These are phyloP conservation scores for Apis cerana DNA, from an alignment of 1,140 invertebrate genomes.

Conservation along the genomic window DNA sequence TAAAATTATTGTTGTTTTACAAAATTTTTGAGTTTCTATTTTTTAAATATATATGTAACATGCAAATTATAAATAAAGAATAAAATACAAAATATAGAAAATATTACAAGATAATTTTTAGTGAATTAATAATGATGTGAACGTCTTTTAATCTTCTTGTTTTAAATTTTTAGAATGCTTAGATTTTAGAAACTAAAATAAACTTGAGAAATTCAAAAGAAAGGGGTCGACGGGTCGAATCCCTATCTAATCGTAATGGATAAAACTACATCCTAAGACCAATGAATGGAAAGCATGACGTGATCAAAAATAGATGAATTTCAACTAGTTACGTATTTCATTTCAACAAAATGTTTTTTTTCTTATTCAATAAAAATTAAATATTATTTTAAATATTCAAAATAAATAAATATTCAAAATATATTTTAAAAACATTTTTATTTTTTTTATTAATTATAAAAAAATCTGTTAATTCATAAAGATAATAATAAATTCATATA, in stretches of 20 bases:
- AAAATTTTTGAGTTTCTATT: too few relatives aligned
- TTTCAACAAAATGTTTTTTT: background rate
- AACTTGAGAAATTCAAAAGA: conserved; percentile 61
- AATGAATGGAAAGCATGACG: conserved; percentile 71
- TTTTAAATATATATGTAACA: background rate
- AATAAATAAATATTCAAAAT: background rate
- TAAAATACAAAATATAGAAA: background rate
- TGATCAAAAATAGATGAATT: conserved; percentile 23
- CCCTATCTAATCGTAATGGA: conserved; percentile 76
- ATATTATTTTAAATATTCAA: background rate
- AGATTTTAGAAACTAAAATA: conserved; percentile 61
- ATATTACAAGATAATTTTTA: background rate
- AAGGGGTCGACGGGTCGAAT: conserved; percentile 74
- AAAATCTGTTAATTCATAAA: background rate
- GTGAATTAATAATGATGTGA: background rate
- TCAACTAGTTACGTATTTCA: background rate
- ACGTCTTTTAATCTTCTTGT: background rate
- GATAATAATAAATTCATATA: background rate
- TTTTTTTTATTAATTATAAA: background rate
- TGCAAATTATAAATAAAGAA: background rate
- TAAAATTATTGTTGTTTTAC: too few relatives aligned
- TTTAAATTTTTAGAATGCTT: conserved; percentile 22
- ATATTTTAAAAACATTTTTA: background rate
- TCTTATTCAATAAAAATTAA: background rate
- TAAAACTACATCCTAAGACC: conserved; percentile 73